phyloP scores from a whole-genome alignment of 2,888 invertebrate genomes.

The Stomorhina lunata region DNA sequence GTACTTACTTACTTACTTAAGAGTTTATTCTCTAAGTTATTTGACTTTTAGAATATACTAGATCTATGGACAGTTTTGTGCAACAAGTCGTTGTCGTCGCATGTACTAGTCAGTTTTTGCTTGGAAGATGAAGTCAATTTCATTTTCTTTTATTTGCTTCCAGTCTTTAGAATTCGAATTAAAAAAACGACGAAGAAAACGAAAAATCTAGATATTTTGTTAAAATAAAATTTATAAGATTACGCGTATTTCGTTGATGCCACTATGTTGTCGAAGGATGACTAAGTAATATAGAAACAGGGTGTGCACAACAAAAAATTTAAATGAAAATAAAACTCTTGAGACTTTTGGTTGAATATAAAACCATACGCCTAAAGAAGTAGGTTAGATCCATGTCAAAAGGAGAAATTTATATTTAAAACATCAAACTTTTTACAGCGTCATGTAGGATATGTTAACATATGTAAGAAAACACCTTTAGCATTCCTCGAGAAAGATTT shows the following conservation, averaged over 20 bases:
- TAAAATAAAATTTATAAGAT: conserved; percentile 65
- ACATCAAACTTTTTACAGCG: too few species aligned
- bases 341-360: too few species aligned
- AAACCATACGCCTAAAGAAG: too few species aligned
- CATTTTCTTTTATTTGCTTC: conserved; percentile 42
- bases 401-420: too few species aligned
- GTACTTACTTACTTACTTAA: conserved; percentile 36
- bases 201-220: conserved; percentile 58
- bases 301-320: conserved; percentile 5
- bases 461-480: too few species aligned
- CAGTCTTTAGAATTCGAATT: conserved; percentile 59
- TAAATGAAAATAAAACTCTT: too few species aligned
- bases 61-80: conserved; percentile 39
- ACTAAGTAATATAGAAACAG: conserved; percentile 17
- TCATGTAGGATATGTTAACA: too few species aligned
- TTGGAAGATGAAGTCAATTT: conserved; percentile 33
- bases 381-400: too few species aligned
- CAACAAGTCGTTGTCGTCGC: conserved; percentile 48
- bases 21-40: background rate
- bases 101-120: conserved; percentile 32
- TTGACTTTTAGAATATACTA: conserved; percentile 48
- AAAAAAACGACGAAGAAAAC: conserved; percentile 33
- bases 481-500: too few species aligned
- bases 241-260: conserved; percentile 61
- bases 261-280: conserved; percentile 11